A percentile compares a stretch with the other conserved stretches of the same genome.
phyloP scores from a whole-genome alignment of 2,888 invertebrate species.

The Galerucella nymphaeae region DNA sequence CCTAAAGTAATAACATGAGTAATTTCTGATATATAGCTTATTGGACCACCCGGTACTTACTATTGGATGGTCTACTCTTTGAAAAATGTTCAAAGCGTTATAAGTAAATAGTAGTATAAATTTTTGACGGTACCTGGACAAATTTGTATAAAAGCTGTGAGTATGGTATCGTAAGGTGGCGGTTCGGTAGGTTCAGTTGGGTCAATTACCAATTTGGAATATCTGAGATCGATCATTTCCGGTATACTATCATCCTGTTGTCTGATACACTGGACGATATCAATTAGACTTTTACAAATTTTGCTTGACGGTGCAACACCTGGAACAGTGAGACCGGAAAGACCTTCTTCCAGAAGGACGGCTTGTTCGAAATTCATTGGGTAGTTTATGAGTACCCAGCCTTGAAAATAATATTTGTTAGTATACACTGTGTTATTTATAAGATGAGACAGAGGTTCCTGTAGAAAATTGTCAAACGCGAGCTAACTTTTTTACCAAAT shows the following conservation, averaged over 20 bases:
- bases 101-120: no score
- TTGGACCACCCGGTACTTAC: no score
- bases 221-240: conserved; percentile 61
- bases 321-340: conserved; percentile 69
- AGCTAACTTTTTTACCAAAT: no score
- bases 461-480: no score
- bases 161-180: conserved; percentile 67
- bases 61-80: no score
- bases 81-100: no score
- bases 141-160: conserved; percentile 69
- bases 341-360: conserved; percentile 70
- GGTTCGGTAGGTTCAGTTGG: conserved; percentile 61
- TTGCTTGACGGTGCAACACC: conserved; percentile 33
- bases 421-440: no score
- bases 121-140: conserved; percentile 1
- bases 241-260: conserved; percentile 60
- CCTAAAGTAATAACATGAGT: no score
- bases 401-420: conserved; percentile 31
- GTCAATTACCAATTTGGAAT: conserved; percentile 68
- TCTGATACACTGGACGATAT: conserved; percentile 45
- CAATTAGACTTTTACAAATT: conserved; percentile 47
- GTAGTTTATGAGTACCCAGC: conserved; percentile 74
- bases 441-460: no score
- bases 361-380: conserved; percentile 72
- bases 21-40: no score